Conservation (phyloP, 2,113 vertebrate genomes). For the Bothrops jararaca region DNA sequence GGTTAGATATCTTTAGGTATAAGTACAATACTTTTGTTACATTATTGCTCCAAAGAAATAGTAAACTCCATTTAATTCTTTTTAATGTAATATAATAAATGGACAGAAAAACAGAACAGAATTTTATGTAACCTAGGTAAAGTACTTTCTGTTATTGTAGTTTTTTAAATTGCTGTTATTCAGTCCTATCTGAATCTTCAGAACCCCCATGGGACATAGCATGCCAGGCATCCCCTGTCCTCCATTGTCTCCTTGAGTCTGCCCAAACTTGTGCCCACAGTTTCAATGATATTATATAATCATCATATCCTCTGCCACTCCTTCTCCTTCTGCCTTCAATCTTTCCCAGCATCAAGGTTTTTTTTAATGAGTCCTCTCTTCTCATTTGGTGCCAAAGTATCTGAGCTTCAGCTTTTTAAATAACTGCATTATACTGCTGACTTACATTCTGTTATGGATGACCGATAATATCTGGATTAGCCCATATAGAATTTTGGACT, state of each 20-base stretch:
- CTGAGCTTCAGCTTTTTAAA: neutral
- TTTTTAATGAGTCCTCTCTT: neutral
- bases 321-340: neutral
- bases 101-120: neutral
- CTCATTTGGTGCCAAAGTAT: neutral
- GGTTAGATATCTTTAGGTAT: neutral
- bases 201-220: neutral
- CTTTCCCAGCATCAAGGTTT: neutral
- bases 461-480: neutral
- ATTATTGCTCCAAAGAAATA: neutral
- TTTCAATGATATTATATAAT: neutral
- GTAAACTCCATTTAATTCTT: neutral
- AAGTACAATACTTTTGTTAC: neutral
- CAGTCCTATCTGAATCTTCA: neutral
- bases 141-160: neutral
- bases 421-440: neutral
- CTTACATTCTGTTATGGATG: neutral
- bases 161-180: neutral
- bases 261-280: neutral
- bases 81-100: neutral
- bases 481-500: neutral
- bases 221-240: neutral
- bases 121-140: neutral
- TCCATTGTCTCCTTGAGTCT: neutral
- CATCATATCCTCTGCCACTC: neutral